Base-by-base conservation (phyloP, 1,140 invertebrate species). In the Polyergus mexicanus region DNA sequence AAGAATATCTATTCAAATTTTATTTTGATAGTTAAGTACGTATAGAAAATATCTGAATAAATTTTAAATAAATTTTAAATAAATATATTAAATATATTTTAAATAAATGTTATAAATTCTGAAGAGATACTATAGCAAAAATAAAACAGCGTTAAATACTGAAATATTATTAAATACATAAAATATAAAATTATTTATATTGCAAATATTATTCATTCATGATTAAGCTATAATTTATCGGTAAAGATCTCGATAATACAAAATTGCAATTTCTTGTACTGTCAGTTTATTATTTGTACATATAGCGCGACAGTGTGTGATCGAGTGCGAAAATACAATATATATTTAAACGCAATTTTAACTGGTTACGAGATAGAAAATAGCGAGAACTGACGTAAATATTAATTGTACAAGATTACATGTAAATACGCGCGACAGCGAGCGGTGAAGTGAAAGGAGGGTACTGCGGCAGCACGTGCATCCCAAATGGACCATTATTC, bases 401-500 rank as follows among this genome's bases (percentile, higher is more conserved):
- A 94, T 94, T 94, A 94, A 94, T 94, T 94, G 93, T 86, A 89
- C 89, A 86, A 93, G 94, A 94, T 94, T 92, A 94, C 92, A 94
- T 94, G 93, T 94, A 94, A 94, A 94, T 94, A 94, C 90, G 84
- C 87, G 86, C 85, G 86, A 89, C 63, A 69, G 91, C 54, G 86
- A 84, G 72, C 65, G 76, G 65, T 41, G 66, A 62, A 71, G 69
- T 62, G 86, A 80, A 66, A 86, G 86, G 81, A 88, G 86, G 85
- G 84, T 77, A 84, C 87, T 88, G 89, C 89, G 91, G 94, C 92
- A 92, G 89, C 92, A 93, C 91, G 92, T 94, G 93, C 94, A 94
- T 94, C 92, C 92, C 91, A 94, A 94, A 94, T 94, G 92, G 92
- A 94, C 93, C 92, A 94, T 94, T 94, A 94, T 94, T 94, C 92